Evolutionary conservation across 2,113 vertebrate species (phyloP), one percentile per base, ranked within the genome.

Genomic region (human (Homo sapiens)): DNA sequence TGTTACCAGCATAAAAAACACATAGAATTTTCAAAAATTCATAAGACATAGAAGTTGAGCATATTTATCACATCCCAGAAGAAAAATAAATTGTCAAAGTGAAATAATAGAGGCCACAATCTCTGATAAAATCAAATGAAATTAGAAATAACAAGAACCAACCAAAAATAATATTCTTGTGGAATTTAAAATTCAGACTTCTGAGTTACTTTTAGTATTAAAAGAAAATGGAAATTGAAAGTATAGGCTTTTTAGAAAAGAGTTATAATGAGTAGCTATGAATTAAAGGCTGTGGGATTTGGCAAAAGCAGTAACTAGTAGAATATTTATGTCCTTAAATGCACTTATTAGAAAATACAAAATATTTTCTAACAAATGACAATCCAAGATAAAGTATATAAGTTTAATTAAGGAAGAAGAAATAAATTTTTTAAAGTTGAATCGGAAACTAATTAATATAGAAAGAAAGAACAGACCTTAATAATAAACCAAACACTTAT

Each of bases 291-390:
- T 79, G 32, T 64, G 22, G 16, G 25, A 80, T 82, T 96, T 82
- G 50, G 32, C 45, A 78, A 82, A 91, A 90, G 79, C 22, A 66
- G 30, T 93, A 85, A 90, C 94, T 93, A 45, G 6, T 66, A 30
- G 25, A 73, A 89, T 96, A 86, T 81, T 66, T 95, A 48, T 85
- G 12, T 76, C 32, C 70, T 88, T 93, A 43, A 95, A 43, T 87
- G 14, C 68, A 93, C 92, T 82, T 93, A 75, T 86, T 96, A 86
- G 79, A 90, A 93, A 73, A 95, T 94, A 83, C 16, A 87, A 83
- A 96, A 94, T 20, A 96, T 45, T 88, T 9, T 1, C 66, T 30
- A 68, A 76, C 81, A 89, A 96, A 48, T 90, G 27, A 52, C 35
- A 88, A 14, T 61, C 68, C 68, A 94, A 91, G 57, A 13, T 83